Percentiles rank a stretch among this genome's conserved stretches.
Evolutionary conservation across 2,113 vertebrate species (phyloP).

Genomic region (Phocoena sinus): DNA sequence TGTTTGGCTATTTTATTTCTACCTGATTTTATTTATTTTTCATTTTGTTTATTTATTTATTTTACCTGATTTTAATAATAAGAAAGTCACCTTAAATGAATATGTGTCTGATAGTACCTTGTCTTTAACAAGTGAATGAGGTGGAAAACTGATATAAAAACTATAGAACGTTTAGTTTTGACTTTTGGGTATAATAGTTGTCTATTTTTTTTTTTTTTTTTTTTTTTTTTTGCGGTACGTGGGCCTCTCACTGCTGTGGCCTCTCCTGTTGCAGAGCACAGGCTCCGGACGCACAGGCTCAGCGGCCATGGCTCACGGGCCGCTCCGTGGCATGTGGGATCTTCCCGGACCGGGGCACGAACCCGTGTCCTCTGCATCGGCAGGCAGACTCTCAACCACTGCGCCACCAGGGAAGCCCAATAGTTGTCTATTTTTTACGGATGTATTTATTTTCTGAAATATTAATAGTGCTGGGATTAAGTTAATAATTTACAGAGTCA

Average conservation of each 20-base stretch:
- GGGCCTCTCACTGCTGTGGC: too few relatives aligned
- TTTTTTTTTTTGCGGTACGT: too few relatives aligned
- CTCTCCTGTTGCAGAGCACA: too few relatives aligned
- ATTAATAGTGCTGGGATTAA: conserved; percentile 18
- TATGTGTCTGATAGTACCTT: neutral
- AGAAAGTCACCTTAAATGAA: conserved; percentile 11
- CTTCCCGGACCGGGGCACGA: too few relatives aligned
- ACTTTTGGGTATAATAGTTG: neutral
- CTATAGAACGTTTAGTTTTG: neutral
- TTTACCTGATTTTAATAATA: conserved; percentile 29
- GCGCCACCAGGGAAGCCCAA: too few relatives aligned
- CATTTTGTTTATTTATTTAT: neutral
- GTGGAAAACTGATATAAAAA: conserved; percentile 5
- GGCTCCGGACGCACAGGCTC: too few relatives aligned
- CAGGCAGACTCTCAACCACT: too few relatives aligned
- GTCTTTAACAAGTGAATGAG: neutral
- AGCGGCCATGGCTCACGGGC: too few relatives aligned
- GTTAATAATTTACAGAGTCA: conserved; percentile 12
- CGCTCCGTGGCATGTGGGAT: too few relatives aligned
- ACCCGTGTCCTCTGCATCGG: too few relatives aligned
- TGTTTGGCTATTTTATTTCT: conserved; percentile 65
- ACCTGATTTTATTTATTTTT: neutral
- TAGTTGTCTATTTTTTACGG: neutral
- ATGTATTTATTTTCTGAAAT: conserved; percentile 34
- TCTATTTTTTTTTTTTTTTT: neutral